A percentile compares a stretch with the other conserved stretches of the same genome.
Evolutionary conservation across 2,888 invertebrate species (phyloP).

Genomic region (Cantharis lateralis): DNA sequence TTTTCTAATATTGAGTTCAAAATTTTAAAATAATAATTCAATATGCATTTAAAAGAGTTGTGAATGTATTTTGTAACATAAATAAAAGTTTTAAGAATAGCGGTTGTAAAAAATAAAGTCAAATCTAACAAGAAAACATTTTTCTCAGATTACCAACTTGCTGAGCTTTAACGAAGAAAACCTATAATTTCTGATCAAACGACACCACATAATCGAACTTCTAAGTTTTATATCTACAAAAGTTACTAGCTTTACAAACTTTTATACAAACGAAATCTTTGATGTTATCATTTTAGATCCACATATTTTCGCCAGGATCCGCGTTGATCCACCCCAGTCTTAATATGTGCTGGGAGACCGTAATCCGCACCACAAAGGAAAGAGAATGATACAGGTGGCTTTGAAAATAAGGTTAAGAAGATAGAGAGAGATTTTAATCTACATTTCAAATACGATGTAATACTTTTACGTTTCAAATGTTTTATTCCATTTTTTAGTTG

Average conservation of each 20-base stretch:
- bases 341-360: slow-evolving; percentile 25
- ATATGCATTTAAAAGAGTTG: not conserved
- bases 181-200: slow-evolving; percentile 30
- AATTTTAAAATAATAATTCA: not conserved
- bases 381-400: slow-evolving; percentile 30
- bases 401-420: slow-evolving; percentile 26
- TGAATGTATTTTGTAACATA: not conserved
- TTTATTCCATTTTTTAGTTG: not conserved
- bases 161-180: slow-evolving; percentile 23
- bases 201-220: slow-evolving; percentile 29
- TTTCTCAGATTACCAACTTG: slow-evolving; percentile 4
- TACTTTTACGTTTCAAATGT: slow-evolving; percentile 13
- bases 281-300: slow-evolving; percentile 27
- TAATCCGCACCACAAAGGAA: slow-evolving; percentile 29
- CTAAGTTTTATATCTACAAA: slow-evolving; percentile 18
- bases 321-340: slow-evolving; percentile 26
- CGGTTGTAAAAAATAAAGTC: not conserved
- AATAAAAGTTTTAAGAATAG: not conserved
- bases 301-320: slow-evolving; percentile 28
- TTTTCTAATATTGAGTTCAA: not conserved
- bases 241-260: slow-evolving; percentile 28
- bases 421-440: slow-evolving; percentile 24
- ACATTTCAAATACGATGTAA: slow-evolving; percentile 22
- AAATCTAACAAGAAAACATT: not conserved
- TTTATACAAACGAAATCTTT: slow-evolving; percentile 30